Evolutionary conservation across 2,888 invertebrate genomes (phyloP).

Genomic region (Aphodius granarius): DNA sequence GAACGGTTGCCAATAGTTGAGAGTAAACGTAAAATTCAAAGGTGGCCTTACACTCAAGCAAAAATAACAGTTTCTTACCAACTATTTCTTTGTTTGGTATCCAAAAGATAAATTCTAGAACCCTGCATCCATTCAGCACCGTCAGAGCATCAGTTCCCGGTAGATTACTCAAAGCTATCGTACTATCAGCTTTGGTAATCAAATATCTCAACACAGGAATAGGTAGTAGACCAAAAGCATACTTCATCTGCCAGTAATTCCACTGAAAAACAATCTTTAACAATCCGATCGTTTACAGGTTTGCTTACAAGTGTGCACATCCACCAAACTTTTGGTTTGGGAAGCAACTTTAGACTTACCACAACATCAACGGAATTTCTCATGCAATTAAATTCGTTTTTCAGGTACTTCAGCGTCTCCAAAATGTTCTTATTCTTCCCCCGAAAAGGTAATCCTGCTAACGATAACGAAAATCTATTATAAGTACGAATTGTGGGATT

Average conservation of each 20-base stretch:
- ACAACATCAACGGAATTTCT: slow-evolving; percentile 15
- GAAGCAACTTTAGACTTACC: slow-evolving; percentile 2
- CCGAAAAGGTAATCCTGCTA: background rate
- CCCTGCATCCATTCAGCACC: slow-evolving; percentile 1
- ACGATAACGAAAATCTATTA: slow-evolving; percentile 15
- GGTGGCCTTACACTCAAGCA: too few relatives aligned
- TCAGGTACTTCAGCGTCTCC: slow-evolving; percentile 1
- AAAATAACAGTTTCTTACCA: slow-evolving; percentile 12
- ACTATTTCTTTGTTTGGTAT: slow-evolving; percentile 18
- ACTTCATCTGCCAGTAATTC: slow-evolving; percentile 20
- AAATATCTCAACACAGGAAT: background rate
- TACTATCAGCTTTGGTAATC: slow-evolving; percentile 9
- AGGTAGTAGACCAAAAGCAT: slow-evolving; percentile 13
- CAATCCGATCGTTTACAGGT: too few relatives aligned
- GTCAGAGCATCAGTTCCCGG: slow-evolving; percentile 13
- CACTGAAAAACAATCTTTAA: slow-evolving; percentile 19
- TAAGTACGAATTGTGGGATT: slow-evolving; percentile 1
- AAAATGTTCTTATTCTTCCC: background rate
- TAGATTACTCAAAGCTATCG: slow-evolving; percentile 14
- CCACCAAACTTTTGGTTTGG: background rate
- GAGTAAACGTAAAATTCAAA: too few relatives aligned
- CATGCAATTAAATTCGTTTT: slow-evolving; percentile 1
- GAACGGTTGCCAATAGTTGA: too few relatives aligned
- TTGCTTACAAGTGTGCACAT: too few relatives aligned
- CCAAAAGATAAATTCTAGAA: slow-evolving; percentile 18